A percentile compares a stretch with the other conserved stretches of the same genome.
Evolutionary conservation across 35 echinoderm and acorn worm species (phyloP).

Genomic region (Apostichopus japonicus): DNA sequence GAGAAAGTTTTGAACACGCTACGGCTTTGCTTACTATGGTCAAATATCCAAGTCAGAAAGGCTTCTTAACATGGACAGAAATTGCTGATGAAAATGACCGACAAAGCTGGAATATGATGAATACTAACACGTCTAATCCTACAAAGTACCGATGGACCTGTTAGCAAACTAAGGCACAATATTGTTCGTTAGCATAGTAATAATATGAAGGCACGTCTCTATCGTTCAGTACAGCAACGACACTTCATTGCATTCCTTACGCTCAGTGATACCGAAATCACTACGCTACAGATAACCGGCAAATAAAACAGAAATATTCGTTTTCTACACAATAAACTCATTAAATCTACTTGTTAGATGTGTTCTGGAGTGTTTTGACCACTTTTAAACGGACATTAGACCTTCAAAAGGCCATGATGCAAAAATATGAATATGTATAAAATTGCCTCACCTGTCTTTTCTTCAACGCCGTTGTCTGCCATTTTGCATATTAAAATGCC

Average conservation of each 20-base stretch:
- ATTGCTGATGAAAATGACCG: too few relatives aligned
- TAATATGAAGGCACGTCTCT: background rate
- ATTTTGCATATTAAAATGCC: slow-evolving; percentile 65
- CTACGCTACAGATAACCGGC: slow-evolving; percentile 3
- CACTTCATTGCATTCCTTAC: slow-evolving; percentile 13
- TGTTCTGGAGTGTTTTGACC: slow-evolving; percentile 18
- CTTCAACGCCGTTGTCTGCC: slow-evolving; percentile 59
- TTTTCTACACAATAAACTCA: background rate
- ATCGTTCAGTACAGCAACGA: background rate
- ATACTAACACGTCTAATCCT: too few relatives aligned
- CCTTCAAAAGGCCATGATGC: slow-evolving; percentile 27
- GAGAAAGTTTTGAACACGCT: too few relatives aligned
- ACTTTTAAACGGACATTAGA: slow-evolving; percentile 23
- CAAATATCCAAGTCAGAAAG: too few relatives aligned
- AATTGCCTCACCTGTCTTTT: slow-evolving; percentile 61
- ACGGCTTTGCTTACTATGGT: too few relatives aligned
- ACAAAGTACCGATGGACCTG: too few relatives aligned
- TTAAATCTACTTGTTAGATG: slow-evolving; percentile 9
- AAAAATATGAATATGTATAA: slow-evolving; percentile 67
- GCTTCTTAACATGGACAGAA: too few relatives aligned
- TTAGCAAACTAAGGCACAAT: too few relatives aligned
- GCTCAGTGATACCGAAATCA: slow-evolving; percentile 26
- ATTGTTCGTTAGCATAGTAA: too few relatives aligned
- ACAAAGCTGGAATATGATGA: too few relatives aligned
- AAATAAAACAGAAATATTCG: background rate